Evolutionary conservation across 2,888 invertebrate genomes (phyloP).

Genomic region (Chrysopilus asiliformis): DNA sequence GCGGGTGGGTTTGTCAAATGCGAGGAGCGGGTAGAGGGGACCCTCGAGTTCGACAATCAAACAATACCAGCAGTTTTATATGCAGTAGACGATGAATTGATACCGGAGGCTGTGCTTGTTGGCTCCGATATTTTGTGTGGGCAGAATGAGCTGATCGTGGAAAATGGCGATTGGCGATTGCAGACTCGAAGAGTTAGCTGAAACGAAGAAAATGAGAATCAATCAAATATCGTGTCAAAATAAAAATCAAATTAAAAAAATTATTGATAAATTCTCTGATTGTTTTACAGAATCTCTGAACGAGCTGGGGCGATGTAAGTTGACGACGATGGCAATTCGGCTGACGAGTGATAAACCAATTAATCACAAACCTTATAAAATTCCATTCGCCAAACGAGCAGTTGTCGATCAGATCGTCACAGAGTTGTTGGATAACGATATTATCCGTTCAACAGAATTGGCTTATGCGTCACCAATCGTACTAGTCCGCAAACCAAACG

Average conservation of each 20-base stretch:
- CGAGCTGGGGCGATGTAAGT: not conserved
- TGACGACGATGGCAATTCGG: not conserved
- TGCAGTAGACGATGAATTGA: not conserved
- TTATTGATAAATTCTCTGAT: not conserved
- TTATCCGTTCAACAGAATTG: slow-evolving; percentile 21
- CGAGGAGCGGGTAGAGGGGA: not conserved
- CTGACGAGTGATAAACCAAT: not conserved
- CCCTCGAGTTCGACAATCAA: not conserved
- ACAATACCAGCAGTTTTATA: not conserved
- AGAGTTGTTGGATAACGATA: slow-evolving; percentile 15
- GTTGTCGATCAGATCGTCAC: not conserved
- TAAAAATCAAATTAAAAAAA: not conserved
- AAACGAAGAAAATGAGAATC: not conserved
- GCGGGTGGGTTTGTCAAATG: not conserved
- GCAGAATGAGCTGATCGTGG: not conserved
- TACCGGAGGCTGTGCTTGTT: not conserved
- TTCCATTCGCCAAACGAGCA: slow-evolving; percentile 2
- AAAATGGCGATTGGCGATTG: not conserved
- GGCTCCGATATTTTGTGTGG: not conserved
- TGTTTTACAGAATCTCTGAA: not conserved
- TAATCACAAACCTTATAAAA: slow-evolving; percentile 2
- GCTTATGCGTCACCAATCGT: slow-evolving; percentile 22
- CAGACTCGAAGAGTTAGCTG: not conserved
- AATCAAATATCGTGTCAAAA: not conserved
- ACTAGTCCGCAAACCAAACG: slow-evolving; percentile 21